Base-by-base conservation (phyloP, 2,797 vertebrate species). In the Syngnathus acus region DNA sequence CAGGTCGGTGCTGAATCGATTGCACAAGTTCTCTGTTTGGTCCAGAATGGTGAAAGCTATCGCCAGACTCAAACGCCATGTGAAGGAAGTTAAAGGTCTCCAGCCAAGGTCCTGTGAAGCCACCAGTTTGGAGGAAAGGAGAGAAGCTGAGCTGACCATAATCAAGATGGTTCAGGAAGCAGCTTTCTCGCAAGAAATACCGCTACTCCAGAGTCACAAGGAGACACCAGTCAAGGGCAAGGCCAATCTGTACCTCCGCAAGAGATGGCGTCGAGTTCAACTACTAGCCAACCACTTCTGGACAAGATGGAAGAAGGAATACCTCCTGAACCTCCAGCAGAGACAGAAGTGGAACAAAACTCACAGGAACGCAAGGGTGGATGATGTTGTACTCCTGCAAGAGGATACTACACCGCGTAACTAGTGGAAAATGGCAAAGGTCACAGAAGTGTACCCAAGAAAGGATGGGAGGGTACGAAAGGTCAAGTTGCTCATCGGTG, bases 121-220 rank as follows among this genome's bases (percentile, higher is more conserved):
- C 4, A 76, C 70, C 65, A 69, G 26, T 38, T 9, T 75, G 6
- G 45, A 75, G 13, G 74, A 77, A 14, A 74, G 78, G 40, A 65
- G 43, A n/a, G 67, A 73, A n/a, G 69, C 71, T 19, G 74, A 76
- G 48, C 23, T 23, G 23, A 23, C 23, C 23, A 23, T 23, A 23
- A 23, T 23, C 23, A 23, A 23, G 23, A 23, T 48, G 23, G 23
- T 23, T 23, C 23, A 23, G 23, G 23, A 23, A 23, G 23, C 23
- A 23, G 23, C 23, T 23, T 23, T 23, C 23, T 23, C 23, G 23
- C 23, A 23, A 23, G 23, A 23, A 23, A 23, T 23, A 23, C 23
- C 23, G 23, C 23, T 23, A 23, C 23, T 23, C 23, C 1, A 23
- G 23, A 23, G 23, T 23, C 23, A 23, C 23, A 23, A 23, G 23